Conservation (phyloP, 2,797 vertebrate species). For the Clamator glandarius region DNA sequence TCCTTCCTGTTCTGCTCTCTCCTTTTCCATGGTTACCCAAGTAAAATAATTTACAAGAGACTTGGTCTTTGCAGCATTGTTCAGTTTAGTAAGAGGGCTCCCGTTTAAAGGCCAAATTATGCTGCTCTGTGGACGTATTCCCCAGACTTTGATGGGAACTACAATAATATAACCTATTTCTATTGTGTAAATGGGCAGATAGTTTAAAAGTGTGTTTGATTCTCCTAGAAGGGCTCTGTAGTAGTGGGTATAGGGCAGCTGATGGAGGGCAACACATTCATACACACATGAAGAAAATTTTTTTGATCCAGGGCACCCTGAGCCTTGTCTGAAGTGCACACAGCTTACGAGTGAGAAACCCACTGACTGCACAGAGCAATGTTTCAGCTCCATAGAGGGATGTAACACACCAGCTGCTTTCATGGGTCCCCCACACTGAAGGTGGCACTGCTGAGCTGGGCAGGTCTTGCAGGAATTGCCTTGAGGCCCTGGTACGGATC, state of each 20-base stretch:
- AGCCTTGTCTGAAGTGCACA: neutral
- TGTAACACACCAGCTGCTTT: neutral
- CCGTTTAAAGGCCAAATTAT: neutral
- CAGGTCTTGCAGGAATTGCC: neutral
- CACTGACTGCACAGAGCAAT: neutral
- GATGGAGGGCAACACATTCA: neutral
- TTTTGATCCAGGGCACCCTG: neutral
- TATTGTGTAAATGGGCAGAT: neutral
- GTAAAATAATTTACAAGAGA: neutral
- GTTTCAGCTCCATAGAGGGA: neutral
- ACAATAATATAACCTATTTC: neutral
- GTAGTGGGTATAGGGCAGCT: neutral
- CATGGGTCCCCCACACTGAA: neutral
- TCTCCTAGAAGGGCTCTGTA: neutral
- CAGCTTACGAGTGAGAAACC: neutral
- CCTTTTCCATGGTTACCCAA: neutral
- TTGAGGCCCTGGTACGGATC: neutral
- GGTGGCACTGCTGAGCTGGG: neutral
- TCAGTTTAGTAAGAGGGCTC: neutral
- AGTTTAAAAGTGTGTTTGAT: neutral
- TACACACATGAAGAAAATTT: neutral
- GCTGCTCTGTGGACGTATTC: neutral
- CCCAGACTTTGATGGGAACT: neutral
- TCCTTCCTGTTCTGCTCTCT: neutral
- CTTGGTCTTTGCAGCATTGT: neutral